Evolutionary conservation across 2,113 vertebrate genomes (phyloP), one percentile per base, ranked within the genome.

Genomic region (Hoplias malabaricus): DNA sequence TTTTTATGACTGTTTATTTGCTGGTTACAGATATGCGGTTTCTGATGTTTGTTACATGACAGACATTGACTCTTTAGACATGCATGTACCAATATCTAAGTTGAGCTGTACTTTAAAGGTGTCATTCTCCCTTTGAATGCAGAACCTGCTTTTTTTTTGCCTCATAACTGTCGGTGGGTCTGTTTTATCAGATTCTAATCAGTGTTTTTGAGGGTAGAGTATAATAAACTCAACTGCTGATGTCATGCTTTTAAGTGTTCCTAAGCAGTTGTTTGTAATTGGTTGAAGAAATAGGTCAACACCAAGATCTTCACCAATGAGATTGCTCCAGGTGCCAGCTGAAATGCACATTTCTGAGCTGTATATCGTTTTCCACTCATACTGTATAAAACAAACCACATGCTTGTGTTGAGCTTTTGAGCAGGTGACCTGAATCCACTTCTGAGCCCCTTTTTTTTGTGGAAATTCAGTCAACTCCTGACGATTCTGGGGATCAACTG

Each of bases 301-400:
- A 36, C 7, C 59, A 36, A 63, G 59, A n/a, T 63, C 57, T 12
- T 61, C 29, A 16, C 5, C 33, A 21, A 11, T 36, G 19, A 34
- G 14, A 19, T 34, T 5, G 13, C 11, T 31, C 54, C 59, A 54
- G 67, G 12, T 42, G 38, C 1, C 4, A 53, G 23, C 75, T 78
- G 71, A 62, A 71, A 56, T 79, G 66, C 48, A 79, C 62, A 62
- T 54, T 69, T 29, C 27, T 62, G 69, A 71, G 66, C 68, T 65
- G 31, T 6, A 27, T 29, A 3, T 33, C 29, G 6, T 23, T 5
- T 0, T 7, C 5, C 48, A 56, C 31, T 10, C 33, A 69, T 53
- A 48, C 62, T 73, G 40, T 62, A 48, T 73, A 69, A 69, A 9
- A 29, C 73, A 27, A 40, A 29, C 73, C n/a, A 40, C 23, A 19